A percentile compares a stretch with the other conserved stretches of the same genome.
These are phyloP conservation scores for Cordilura impudica DNA, from an alignment of 2,888 invertebrate species.

Conservation along the genomic window DNA sequence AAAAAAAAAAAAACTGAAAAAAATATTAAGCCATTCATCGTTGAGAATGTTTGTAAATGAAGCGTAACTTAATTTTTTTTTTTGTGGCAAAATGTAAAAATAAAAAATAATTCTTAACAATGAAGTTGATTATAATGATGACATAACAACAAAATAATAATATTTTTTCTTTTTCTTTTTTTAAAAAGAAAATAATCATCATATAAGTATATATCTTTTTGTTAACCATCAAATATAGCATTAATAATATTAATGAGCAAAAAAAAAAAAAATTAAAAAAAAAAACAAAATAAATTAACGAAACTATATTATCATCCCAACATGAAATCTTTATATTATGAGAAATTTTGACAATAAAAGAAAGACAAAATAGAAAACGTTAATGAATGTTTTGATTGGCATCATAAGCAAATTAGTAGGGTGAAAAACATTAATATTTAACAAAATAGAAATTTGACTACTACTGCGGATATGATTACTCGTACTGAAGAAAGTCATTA, in stretches of 20 bases:
- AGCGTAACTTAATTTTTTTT: background rate
- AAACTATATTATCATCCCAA: background rate
- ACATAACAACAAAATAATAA: background rate
- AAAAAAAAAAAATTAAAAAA: background rate
- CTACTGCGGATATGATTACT: too few species aligned
- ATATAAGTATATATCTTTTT: background rate
- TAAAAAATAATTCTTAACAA: background rate
- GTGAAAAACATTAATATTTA: too few species aligned
- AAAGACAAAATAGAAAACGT: background rate
- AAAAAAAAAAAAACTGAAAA: background rate
- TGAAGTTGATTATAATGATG: slow-evolving; percentile 7
- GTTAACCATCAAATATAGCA: background rate
- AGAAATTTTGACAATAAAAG: background rate
- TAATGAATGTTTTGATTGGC: background rate
- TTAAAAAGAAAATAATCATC: background rate
- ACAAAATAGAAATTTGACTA: slow-evolving; percentile 1
- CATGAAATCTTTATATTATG: background rate
- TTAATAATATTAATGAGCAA: background rate
- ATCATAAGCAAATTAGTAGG: background rate
- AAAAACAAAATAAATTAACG: too few species aligned
- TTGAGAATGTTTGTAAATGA: slow-evolving; percentile 9
- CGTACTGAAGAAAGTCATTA: slow-evolving; percentile 9
- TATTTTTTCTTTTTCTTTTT: background rate
- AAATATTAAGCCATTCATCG: background rate
- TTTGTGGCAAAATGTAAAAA: slow-evolving; percentile 2